A percentile compares a stretch with the other conserved stretches of the same genome.
Evolutionary conservation across 2,888 invertebrate species (phyloP).

Genomic region (Zygothrica quintamaculata): DNA sequence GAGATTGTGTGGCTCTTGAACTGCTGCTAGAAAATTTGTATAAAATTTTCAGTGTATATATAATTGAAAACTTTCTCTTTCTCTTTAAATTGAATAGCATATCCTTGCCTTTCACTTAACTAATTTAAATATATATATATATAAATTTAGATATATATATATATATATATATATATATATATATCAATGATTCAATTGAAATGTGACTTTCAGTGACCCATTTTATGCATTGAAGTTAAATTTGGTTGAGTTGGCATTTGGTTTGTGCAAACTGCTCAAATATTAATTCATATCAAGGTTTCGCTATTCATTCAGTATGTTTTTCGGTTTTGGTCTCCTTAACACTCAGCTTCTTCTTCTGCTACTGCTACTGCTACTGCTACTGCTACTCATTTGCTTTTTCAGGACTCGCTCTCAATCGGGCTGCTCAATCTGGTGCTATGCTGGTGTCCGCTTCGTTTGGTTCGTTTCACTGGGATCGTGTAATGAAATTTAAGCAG

Average conservation of each 20-base stretch:
- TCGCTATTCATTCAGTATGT: constrained; percentile 67
- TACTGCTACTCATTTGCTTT: no score
- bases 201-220: not conserved
- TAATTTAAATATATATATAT: not conserved
- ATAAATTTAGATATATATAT: not conserved
- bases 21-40: no score
- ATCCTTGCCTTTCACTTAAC: no score
- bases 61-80: no score
- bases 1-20: no score
- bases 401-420: constrained; percentile 5
- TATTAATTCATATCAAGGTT: constrained; percentile 81
- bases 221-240: not conserved
- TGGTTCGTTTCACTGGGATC: constrained; percentile 56
- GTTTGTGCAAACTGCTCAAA: constrained; percentile 57
- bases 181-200: not conserved
- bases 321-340: constrained; percentile 7
- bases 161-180: not conserved
- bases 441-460: constrained; percentile 28
- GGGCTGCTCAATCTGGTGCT: constrained; percentile 18
- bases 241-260: constrained; percentile 36
- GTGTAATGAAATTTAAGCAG: constrained; percentile 78
- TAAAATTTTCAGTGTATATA: no score
- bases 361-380: no score
- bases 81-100: no score
- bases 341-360: constrained; percentile 4